These are phyloP conservation scores for Ephialtes manifestator DNA, from an alignment of 2,888 invertebrate species.

Conservation along the genomic window DNA sequence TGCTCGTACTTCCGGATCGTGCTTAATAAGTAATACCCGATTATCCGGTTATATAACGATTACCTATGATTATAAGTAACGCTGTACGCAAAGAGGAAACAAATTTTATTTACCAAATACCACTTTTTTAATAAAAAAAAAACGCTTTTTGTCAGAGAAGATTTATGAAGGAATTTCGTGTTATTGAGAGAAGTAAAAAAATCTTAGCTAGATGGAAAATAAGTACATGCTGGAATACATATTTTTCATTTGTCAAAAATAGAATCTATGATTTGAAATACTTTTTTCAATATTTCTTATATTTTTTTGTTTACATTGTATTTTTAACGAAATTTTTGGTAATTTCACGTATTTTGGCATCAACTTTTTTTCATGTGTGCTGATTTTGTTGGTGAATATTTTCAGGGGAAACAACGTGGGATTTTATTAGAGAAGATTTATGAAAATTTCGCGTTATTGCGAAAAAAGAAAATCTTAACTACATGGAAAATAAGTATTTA, in stretches of 20 bases:
- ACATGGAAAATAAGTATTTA: not conserved
- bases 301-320: not conserved
- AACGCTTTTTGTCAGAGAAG: constrained; percentile 72
- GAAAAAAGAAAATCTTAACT: not conserved
- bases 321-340: not conserved
- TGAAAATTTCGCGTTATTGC: not conserved
- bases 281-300: no score
- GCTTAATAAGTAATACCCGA: constrained; percentile 72
- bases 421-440: no score
- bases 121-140: constrained; percentile 77
- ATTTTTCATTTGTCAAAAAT: not conserved
- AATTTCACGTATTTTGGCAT: not conserved
- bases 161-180: not conserved
- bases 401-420: not conserved
- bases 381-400: not conserved
- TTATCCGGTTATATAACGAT: constrained; percentile 76
- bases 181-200: not conserved
- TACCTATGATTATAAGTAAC: constrained; percentile 74
- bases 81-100: constrained; percentile 76
- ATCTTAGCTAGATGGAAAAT: not conserved
- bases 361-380: not conserved
- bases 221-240: not conserved
- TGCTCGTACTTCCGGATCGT: constrained; percentile 62
- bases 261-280: not conserved
- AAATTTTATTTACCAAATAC: constrained; percentile 80